A percentile compares a stretch with the other conserved stretches of the same genome.
Evolutionary conservation across 2,113 vertebrate species (phyloP).

Genomic region (Thalassarche chlororhynchos): DNA sequence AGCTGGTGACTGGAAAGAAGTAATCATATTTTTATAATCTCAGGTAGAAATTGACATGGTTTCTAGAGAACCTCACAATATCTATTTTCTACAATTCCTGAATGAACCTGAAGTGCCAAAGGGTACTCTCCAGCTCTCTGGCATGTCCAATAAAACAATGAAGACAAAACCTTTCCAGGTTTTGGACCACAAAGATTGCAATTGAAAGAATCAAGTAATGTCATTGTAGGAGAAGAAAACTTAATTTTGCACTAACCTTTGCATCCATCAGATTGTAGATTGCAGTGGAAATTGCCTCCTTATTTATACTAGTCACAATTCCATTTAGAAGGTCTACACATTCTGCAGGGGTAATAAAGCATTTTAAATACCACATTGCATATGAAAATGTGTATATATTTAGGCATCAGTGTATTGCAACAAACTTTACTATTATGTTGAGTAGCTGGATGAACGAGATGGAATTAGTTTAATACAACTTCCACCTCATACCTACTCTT

Average conservation of each 20-base stretch:
- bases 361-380: background rate
- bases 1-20: background rate
- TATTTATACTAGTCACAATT: slow-evolving; percentile 34
- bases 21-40: background rate
- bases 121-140: background rate
- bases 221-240: background rate
- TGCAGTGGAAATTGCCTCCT: slow-evolving; percentile 40
- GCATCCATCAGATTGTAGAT: slow-evolving; percentile 50
- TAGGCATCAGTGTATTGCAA: background rate
- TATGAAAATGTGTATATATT: background rate
- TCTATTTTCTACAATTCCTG: background rate
- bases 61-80: background rate
- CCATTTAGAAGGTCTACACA: slow-evolving; percentile 14
- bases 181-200: background rate
- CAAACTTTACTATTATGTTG: background rate
- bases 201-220: background rate
- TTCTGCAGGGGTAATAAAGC: slow-evolving; percentile 26
- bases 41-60: background rate
- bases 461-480: background rate
- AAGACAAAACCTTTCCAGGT: background rate
- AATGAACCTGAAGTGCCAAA: background rate
- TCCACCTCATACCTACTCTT: background rate
- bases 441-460: background rate
- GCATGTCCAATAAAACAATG: background rate
- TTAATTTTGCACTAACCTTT: slow-evolving; percentile 45